These are phyloP conservation scores for Ormia ochracea DNA, from an alignment of 2,888 invertebrate genomes.

Conservation along the genomic window DNA sequence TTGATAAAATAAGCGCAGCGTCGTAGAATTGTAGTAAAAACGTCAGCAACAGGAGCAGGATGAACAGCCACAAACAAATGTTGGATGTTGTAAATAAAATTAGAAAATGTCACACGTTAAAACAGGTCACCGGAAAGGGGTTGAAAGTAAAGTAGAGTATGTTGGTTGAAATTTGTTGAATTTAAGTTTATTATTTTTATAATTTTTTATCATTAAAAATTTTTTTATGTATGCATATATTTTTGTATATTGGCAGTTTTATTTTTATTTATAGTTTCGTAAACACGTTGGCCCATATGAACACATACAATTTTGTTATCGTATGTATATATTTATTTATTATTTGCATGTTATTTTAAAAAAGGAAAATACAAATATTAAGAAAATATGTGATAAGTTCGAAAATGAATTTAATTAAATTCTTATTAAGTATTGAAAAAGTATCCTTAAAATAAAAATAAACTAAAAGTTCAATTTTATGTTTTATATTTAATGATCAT, in stretches of 20 bases:
- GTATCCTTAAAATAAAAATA: no score
- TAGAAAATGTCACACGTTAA: background rate
- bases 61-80: conserved; percentile 33
- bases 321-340: conserved; percentile 7
- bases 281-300: conserved; percentile 15
- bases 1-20: background rate
- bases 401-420: conserved; percentile 1
- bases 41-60: conserved; percentile 63
- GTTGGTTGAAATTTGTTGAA: conserved; percentile 44
- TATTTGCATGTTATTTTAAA: conserved; percentile 13
- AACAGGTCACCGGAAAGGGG: conserved; percentile 21
- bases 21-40: background rate
- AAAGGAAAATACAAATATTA: conserved; percentile 30
- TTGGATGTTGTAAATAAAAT: conserved; percentile 15
- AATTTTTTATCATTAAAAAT: background rate
- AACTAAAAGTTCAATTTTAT: no score
- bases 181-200: background rate
- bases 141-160: conserved; percentile 63
- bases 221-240: background rate
- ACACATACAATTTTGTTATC: conserved; percentile 21
- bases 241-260: background rate
- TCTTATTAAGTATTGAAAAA: conserved; percentile 3
- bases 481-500: no score
- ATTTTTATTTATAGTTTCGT: background rate
- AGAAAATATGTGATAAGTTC: background rate